These are phyloP conservation scores for Sclerurus mexicanus DNA, from an alignment of 2,113 vertebrate genomes.

Conservation along the genomic window DNA sequence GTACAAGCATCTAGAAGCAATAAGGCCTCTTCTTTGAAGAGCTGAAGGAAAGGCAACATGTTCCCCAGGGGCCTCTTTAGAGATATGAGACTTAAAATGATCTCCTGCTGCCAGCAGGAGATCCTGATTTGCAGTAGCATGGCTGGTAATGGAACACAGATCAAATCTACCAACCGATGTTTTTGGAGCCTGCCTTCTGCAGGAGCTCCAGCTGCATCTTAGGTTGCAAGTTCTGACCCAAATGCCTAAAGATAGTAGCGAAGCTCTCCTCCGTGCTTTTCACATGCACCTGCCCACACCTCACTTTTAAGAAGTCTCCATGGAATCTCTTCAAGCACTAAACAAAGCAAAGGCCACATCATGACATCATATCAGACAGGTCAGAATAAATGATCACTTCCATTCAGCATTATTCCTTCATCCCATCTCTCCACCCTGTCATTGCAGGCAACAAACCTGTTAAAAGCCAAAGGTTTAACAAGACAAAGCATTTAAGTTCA, in stretches of 20 bases:
- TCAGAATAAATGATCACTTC: background rate
- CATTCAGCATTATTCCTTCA: background rate
- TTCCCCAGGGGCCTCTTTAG: background rate
- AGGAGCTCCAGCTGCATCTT: background rate
- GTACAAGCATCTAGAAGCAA: background rate
- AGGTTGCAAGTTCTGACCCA: background rate
- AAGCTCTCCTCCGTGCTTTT: background rate
- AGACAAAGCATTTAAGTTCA: background rate
- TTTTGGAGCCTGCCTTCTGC: background rate
- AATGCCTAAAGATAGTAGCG: background rate
- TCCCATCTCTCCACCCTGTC: background rate
- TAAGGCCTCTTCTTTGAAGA: background rate
- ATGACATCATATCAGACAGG: background rate
- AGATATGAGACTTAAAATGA: background rate
- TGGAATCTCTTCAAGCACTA: background rate
- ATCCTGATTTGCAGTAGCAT: background rate
- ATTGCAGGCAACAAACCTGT: background rate
- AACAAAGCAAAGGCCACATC: background rate
- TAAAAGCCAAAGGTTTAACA: background rate
- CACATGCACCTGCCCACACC: background rate
- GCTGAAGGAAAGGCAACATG: background rate
- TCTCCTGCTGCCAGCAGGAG: background rate
- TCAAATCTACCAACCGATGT: rapidly evolving
- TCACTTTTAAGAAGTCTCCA: background rate
- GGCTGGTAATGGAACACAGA: background rate